Conservation (phyloP, 2,113 vertebrate genomes). For the Herpailurus yagouaroundi region DNA sequence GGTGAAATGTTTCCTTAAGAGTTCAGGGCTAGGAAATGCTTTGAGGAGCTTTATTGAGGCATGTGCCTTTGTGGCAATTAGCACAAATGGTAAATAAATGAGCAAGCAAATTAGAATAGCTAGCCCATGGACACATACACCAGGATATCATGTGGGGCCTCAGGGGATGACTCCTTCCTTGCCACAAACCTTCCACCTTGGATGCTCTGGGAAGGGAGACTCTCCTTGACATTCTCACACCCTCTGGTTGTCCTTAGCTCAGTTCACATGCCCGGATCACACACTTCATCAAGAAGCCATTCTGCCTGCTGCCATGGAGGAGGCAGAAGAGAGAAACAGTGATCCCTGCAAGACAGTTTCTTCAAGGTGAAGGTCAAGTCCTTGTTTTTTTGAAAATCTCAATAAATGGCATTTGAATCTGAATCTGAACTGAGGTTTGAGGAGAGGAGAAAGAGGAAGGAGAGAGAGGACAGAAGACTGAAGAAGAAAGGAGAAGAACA, state of each 20-base stretch:
- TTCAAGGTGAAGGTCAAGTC: slow-evolving; percentile 54
- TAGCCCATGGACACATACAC: not conserved
- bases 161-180: not conserved
- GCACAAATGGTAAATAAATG: slow-evolving; percentile 45
- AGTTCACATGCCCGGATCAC: not conserved
- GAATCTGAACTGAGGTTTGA: not conserved
- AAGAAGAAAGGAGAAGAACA: not conserved
- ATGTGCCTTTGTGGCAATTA: not conserved
- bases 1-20: not conserved
- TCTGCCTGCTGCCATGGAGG: not conserved
- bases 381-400: not conserved
- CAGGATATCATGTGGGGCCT: not conserved
- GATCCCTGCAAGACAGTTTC: slow-evolving; percentile 4
- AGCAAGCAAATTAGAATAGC: slow-evolving; percentile 6
- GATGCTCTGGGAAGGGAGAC: not conserved
- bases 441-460: not conserved
- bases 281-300: not conserved
- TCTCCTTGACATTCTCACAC: not conserved
- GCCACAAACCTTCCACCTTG: not conserved
- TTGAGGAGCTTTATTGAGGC: not conserved
- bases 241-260: not conserved
- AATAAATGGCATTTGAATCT: not conserved
- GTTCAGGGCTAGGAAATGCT: not conserved
- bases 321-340: not conserved
- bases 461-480: not conserved